Evolutionary conservation across 2,888 invertebrate species (phyloP).

Genomic region (Aricia artaxerxes): DNA sequence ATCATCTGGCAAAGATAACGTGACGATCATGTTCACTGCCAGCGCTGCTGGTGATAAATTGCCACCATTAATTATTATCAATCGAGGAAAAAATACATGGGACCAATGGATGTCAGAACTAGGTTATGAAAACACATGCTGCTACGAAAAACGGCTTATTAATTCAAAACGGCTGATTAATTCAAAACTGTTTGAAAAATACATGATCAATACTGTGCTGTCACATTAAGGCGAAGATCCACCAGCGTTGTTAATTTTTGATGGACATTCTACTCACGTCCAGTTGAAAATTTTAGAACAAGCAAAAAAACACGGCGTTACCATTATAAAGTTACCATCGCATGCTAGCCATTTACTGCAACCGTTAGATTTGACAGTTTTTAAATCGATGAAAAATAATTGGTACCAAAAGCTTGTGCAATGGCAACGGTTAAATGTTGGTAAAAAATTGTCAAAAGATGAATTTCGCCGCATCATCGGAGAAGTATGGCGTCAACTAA

Average conservation of each 20-base stretch:
- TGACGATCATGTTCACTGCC: conserved; percentile 42
- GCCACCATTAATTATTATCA: conserved; percentile 47
- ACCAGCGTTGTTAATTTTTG: conserved; percentile 43
- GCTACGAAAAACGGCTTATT: conserved; percentile 35
- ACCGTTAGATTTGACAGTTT: conserved; percentile 42
- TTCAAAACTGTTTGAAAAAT: conserved; percentile 36
- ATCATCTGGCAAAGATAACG: conserved; percentile 44
- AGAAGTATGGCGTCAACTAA: neutral
- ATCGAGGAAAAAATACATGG: conserved; percentile 46
- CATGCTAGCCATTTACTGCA: conserved; percentile 44
- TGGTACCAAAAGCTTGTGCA: conserved; percentile 43
- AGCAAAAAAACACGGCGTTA: conserved; percentile 24
- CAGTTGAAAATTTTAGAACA: conserved; percentile 35
- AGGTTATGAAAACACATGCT: conserved; percentile 32
- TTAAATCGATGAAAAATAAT: conserved; percentile 43
- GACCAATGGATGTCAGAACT: conserved; percentile 44
- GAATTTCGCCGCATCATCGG: conserved; percentile 10
- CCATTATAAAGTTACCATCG: conserved; percentile 42
- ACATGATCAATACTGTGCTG: conserved; percentile 39
- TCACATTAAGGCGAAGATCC: conserved; percentile 38
- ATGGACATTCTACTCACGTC: conserved; percentile 44
- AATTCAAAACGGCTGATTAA: conserved; percentile 35
- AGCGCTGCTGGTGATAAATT: conserved; percentile 45
- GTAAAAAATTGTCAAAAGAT: conserved; percentile 31
- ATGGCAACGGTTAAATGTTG: conserved; percentile 43